A percentile compares a stretch with the other conserved stretches of the same genome.
Evolutionary conservation across 2,888 invertebrate genomes (phyloP).

Genomic region (Venustoraphidia nigricollis): DNA sequence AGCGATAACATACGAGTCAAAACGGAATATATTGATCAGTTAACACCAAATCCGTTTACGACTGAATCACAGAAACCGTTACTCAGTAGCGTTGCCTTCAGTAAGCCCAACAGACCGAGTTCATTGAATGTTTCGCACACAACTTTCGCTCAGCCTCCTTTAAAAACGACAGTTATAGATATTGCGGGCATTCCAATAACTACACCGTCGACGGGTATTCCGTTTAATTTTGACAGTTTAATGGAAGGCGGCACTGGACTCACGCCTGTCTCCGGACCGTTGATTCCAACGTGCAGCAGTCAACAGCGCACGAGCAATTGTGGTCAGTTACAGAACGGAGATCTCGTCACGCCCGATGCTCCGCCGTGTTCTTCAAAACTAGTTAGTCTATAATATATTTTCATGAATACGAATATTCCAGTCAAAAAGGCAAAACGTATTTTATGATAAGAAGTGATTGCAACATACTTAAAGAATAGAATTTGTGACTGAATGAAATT

Average conservation of each 20-base stretch:
- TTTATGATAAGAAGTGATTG: no score
- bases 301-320: conserved; percentile 52
- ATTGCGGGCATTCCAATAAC: conserved; percentile 71
- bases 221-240: conserved; percentile 81
- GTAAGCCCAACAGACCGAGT: conserved; percentile 52
- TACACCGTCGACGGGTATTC: conserved; percentile 75
- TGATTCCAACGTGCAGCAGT: conserved; percentile 55
- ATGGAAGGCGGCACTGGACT: conserved; percentile 89
- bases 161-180: conserved; percentile 34
- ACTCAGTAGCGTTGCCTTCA: no score
- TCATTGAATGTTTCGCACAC: conserved; percentile 48
- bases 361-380: conserved; percentile 58
- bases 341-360: conserved; percentile 54
- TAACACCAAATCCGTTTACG: no score
- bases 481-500: no score
- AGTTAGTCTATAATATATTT: conserved; percentile 57
- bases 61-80: no score
- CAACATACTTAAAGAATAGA: no score
- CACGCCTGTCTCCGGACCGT: conserved; percentile 65
- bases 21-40: conserved; percentile 33
- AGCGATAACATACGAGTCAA: conserved; percentile 37
- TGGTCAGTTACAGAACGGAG: conserved; percentile 28
- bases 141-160: conserved; percentile 29
- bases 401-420: no score
- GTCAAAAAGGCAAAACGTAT: no score